These are phyloP conservation scores for Macroglossus sobrinus DNA, from an alignment of 2,113 vertebrate genomes.

Conservation along the genomic window DNA sequence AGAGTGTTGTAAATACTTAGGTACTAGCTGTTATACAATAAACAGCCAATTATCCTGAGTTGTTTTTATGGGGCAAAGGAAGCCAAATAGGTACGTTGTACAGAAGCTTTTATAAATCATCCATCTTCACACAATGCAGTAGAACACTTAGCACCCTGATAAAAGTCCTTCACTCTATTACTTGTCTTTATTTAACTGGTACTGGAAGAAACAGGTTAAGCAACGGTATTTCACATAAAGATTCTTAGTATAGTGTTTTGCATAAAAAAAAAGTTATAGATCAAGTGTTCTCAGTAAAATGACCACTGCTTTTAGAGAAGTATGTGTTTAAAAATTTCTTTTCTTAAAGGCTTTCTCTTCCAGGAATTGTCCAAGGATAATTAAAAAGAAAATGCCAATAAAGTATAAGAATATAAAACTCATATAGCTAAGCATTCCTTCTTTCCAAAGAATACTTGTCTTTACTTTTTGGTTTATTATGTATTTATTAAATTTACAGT, in stretches of 20 bases:
- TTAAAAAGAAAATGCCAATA: background rate
- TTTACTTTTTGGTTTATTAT: background rate
- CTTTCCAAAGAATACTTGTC: background rate
- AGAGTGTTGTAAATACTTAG: background rate
- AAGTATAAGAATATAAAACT: background rate
- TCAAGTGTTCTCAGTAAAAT: background rate
- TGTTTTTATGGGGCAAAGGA: background rate
- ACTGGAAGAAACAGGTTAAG: background rate
- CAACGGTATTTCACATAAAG: background rate
- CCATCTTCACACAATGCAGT: background rate
- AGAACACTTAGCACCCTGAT: background rate
- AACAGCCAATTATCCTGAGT: background rate
- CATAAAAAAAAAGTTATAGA: background rate
- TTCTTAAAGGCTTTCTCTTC: background rate
- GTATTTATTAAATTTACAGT: background rate
- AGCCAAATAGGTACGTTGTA: background rate
- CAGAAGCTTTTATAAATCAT: too few species aligned
- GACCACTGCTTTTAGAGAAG: background rate
- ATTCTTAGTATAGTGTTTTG: background rate
- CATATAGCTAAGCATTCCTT: background rate
- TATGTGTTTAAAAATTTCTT: background rate
- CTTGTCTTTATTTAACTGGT: background rate
- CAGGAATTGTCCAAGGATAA: background rate
- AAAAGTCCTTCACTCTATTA: background rate
- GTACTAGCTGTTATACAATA: background rate